These are phyloP conservation scores for Ptiloglossa arizonensis DNA, from an alignment of 1,140 invertebrate species.

Conservation along the genomic window DNA sequence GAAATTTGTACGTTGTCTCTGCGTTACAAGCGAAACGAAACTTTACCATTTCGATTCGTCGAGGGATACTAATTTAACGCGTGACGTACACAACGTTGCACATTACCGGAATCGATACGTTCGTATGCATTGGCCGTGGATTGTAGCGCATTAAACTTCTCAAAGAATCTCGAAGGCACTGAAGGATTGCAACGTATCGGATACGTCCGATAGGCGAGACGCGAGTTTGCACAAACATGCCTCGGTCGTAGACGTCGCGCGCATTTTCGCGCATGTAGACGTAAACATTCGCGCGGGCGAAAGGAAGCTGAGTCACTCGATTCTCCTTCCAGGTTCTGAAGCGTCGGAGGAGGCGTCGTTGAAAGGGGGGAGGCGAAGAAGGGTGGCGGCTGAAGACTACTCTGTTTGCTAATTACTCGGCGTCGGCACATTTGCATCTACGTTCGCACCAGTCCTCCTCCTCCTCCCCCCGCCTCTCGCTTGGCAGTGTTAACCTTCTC, in stretches of 20 bases:
- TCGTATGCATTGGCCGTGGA: too few species aligned
- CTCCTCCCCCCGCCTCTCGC: background rate
- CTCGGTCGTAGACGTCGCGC: constrained; percentile 7
- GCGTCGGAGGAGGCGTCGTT: background rate
- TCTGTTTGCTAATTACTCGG: constrained; percentile 76
- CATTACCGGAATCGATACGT: too few species aligned
- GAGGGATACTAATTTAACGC: too few species aligned
- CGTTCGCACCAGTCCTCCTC: constrained; percentile 63
- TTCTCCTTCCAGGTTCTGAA: constrained; percentile 8
- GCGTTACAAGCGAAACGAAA: too few species aligned
- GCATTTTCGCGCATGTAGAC: background rate
- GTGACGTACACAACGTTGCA: too few species aligned
- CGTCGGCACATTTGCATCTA: constrained; percentile 74
- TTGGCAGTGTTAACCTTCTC: constrained; percentile 74
- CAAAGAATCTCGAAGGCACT: background rate
- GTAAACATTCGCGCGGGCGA: constrained; percentile 24
- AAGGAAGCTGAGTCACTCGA: constrained; percentile 29
- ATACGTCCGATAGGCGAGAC: background rate
- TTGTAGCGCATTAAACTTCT: background rate
- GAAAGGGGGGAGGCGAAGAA: constrained; percentile 12
- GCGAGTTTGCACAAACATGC: constrained; percentile 2
- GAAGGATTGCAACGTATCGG: background rate
- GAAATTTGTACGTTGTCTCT: too few species aligned
- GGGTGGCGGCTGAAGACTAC: constrained; percentile 52
- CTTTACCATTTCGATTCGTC: too few species aligned